These are phyloP conservation scores for Spodoptera exigua DNA, from an alignment of 2,888 invertebrate species.

Conservation along the genomic window DNA sequence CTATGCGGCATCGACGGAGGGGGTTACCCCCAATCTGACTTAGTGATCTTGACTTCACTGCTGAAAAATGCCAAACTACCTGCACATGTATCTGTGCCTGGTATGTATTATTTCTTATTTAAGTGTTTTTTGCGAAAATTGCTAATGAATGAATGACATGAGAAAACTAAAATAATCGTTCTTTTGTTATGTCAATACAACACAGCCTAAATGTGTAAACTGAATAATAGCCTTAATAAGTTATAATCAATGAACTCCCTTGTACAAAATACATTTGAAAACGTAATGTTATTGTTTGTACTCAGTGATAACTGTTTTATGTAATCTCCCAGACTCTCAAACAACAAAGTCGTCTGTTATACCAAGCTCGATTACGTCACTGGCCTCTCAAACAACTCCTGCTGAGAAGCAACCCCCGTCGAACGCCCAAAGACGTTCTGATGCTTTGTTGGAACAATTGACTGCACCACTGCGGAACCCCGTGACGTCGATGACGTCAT, in stretches of 20 bases:
- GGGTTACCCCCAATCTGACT: conserved; percentile 93
- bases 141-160: too few species aligned
- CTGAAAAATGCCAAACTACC: conserved; percentile 93
- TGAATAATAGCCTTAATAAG: too few species aligned
- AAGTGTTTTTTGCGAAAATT: too few species aligned
- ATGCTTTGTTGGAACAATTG: conserved; percentile 82
- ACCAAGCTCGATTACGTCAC: conserved; percentile 80
- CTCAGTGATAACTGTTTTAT: too few species aligned
- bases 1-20: conserved; percentile 91
- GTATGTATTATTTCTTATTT: conserved; percentile 62
- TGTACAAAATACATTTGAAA: too few species aligned
- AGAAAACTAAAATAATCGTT: too few species aligned
- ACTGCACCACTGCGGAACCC: conserved; percentile 81
- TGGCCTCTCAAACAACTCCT: conserved; percentile 76
- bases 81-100: conserved; percentile 81
- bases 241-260: too few species aligned
- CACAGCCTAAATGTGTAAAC: too few species aligned
- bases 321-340: conserved; percentile 77
- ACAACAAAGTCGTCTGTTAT: conserved; percentile 82
- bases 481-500: conserved; percentile 68
- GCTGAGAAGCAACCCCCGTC: conserved; percentile 81
- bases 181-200: too few species aligned
- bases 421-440: conserved; percentile 82
- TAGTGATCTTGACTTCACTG: conserved; percentile 92
- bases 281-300: too few species aligned